Percentiles rank a stretch among this genome's conserved stretches.
These are phyloP conservation scores for Andricus grossulariae DNA, from an alignment of 1,140 invertebrate species.

Conservation along the genomic window DNA sequence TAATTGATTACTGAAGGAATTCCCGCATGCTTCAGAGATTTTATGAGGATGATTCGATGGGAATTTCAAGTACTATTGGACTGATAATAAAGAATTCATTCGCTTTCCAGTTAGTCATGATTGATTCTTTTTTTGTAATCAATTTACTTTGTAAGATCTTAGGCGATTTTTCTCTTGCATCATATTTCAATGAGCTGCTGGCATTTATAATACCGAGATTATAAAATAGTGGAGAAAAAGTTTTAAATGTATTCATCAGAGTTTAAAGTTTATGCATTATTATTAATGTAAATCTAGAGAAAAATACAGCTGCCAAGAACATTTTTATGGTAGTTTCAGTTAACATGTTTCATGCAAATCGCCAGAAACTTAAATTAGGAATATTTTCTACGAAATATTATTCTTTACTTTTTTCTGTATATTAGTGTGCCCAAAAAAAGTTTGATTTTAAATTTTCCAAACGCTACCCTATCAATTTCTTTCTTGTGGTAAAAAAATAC, in stretches of 20 bases:
- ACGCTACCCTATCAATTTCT: too few species aligned
- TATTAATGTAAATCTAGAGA: background rate
- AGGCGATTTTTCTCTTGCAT: background rate
- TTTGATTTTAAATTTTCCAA: too few species aligned
- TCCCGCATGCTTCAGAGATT: background rate
- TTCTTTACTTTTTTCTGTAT: too few species aligned
- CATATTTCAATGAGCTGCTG: conserved; percentile 14
- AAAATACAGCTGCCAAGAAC: background rate
- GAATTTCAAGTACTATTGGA: background rate
- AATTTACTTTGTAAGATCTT: background rate
- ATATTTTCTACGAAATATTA: too few species aligned
- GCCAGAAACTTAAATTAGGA: too few species aligned
- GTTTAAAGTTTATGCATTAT: background rate
- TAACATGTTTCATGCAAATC: background rate
- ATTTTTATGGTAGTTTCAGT: background rate
- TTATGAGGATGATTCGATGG: background rate
- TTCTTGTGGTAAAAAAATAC: too few species aligned
- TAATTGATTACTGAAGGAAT: too few species aligned
- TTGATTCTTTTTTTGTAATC: conserved; percentile 10
- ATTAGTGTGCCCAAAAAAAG: too few species aligned
- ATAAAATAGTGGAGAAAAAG: background rate
- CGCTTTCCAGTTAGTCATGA: background rate
- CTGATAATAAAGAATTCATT: background rate
- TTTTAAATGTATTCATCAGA: background rate
- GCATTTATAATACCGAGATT: background rate